A percentile compares a stretch with the other conserved stretches of the same genome.
Evolutionary conservation across 1,140 invertebrate genomes (phyloP).

Genomic region (Augochlora pura): DNA sequence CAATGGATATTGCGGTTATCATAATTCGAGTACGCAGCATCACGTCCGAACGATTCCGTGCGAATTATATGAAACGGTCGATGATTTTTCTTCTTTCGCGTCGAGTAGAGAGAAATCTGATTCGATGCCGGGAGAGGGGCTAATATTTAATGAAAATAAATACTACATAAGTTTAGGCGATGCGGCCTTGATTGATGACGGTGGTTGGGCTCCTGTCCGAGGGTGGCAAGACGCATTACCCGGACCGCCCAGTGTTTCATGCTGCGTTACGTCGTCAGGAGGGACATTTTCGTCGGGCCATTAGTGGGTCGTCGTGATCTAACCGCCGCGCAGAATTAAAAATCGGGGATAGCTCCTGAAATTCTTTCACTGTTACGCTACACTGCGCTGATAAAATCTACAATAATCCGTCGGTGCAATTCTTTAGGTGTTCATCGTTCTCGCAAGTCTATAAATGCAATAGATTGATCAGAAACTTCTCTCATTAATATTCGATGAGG

Average conservation of each 20-base stretch:
- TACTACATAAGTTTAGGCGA: slow-evolving; percentile 78
- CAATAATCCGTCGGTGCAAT: too few species aligned
- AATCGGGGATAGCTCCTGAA: slow-evolving; percentile 18
- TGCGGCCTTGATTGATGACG: slow-evolving; percentile 79
- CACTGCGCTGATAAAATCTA: too few species aligned
- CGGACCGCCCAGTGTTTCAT: slow-evolving; percentile 75
- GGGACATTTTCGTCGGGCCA: slow-evolving; percentile 63
- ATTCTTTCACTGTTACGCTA: too few species aligned
- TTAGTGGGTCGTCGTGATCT: slow-evolving; percentile 58
- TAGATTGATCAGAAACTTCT: too few species aligned
- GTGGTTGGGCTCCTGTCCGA: slow-evolving; percentile 71
- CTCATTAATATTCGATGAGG: too few species aligned
- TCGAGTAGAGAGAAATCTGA: background rate
- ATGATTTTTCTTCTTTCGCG: background rate
- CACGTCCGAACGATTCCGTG: background rate
- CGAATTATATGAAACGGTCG: background rate
- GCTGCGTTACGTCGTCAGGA: slow-evolving; percentile 68
- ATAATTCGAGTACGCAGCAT: background rate
- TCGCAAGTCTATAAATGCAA: too few species aligned
- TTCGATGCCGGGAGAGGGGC: slow-evolving; percentile 24
- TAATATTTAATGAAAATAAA: slow-evolving; percentile 79
- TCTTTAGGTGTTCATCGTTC: too few species aligned
- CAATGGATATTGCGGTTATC: too few species aligned
- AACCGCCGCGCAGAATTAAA: slow-evolving; percentile 53
- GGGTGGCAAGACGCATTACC: slow-evolving; percentile 80